These are phyloP conservation scores for Malacoctenus gilli DNA, from an alignment of 2,797 vertebrate genomes.

Conservation along the genomic window DNA sequence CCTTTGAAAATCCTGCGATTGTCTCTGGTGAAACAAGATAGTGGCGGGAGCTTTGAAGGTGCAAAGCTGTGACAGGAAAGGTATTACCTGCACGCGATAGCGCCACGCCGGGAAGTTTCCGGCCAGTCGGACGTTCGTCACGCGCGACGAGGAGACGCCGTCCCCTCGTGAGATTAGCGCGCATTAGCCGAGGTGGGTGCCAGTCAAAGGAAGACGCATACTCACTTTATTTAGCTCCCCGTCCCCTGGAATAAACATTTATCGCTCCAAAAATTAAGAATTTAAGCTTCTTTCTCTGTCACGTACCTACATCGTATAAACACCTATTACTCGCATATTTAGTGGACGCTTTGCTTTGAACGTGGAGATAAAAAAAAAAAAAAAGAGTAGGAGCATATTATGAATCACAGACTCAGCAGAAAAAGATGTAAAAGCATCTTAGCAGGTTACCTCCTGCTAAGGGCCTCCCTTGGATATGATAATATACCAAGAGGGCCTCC, in stretches of 20 bases:
- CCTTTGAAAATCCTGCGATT: conserved; percentile 70
- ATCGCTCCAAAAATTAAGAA: neutral
- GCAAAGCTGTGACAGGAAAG: conserved; percentile 63
- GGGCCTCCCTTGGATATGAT: conserved; percentile 42
- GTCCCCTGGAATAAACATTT: conserved; percentile 62
- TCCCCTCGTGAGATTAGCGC: conserved; percentile 67
- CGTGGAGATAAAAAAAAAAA: conserved; percentile 36
- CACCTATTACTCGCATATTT: conserved; percentile 47
- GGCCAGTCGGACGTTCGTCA: conserved; percentile 64
- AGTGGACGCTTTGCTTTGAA: conserved; percentile 53
- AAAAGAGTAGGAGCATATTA: conserved; percentile 17
- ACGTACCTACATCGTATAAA: conserved; percentile 27
- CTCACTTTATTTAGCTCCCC: conserved; percentile 39
- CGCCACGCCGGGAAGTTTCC: conserved; percentile 33
- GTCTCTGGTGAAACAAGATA: conserved; percentile 78
- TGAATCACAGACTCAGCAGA: conserved; percentile 48
- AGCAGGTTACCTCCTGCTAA: conserved; percentile 44
- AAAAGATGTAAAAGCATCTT: conserved; percentile 52
- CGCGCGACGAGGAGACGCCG: conserved; percentile 48
- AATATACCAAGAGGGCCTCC: conserved; percentile 39
- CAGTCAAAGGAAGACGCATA: conserved; percentile 57
- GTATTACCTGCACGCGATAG: conserved; percentile 60
- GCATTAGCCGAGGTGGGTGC: conserved; percentile 66
- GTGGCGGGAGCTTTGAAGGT: conserved; percentile 68
- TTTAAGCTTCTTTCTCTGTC: conserved; percentile 53